Conservation (phyloP, 1,140 invertebrate genomes). For the Camponotus floridanus region DNA sequence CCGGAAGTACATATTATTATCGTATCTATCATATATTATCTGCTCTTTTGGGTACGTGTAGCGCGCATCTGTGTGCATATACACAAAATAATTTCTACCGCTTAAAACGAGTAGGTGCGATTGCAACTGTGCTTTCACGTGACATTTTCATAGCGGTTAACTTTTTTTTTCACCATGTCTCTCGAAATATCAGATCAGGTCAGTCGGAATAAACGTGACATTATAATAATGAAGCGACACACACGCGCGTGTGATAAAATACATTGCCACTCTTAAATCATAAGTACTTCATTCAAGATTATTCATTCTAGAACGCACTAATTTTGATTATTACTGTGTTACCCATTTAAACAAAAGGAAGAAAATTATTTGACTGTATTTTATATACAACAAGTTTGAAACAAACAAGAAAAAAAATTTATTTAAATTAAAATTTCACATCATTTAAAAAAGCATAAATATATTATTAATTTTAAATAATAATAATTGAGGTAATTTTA, state of each 20-base stretch:
- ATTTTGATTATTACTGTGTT: too few relatives aligned
- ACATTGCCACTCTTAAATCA: neutral
- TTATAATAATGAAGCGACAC: constrained; percentile 6
- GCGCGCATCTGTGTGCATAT: neutral
- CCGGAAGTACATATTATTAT: constrained; percentile 43
- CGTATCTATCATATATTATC: neutral
- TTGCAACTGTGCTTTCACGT: neutral
- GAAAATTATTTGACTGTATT: too few relatives aligned
- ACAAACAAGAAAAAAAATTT: too few relatives aligned
- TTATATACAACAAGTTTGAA: too few relatives aligned
- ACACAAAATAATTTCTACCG: neutral
- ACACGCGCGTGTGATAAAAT: neutral
- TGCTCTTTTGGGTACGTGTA: neutral
- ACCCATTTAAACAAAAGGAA: too few relatives aligned
- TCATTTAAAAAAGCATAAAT: too few relatives aligned
- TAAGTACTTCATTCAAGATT: too few relatives aligned
- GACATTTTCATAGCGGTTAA: constrained; percentile 12
- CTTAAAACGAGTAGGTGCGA: neutral
- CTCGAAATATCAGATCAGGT: constrained; percentile 24
- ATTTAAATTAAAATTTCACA: too few relatives aligned
- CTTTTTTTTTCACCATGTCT: constrained; percentile 38
- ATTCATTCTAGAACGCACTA: too few relatives aligned
- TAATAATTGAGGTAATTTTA: too few relatives aligned
- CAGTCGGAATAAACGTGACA: constrained; percentile 40
- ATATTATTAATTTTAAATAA: too few relatives aligned